Percentiles rank a stretch among this genome's conserved stretches.
phyloP scores from a whole-genome alignment of 1,140 invertebrate genomes.

The Drosophila rhopaloa region DNA sequence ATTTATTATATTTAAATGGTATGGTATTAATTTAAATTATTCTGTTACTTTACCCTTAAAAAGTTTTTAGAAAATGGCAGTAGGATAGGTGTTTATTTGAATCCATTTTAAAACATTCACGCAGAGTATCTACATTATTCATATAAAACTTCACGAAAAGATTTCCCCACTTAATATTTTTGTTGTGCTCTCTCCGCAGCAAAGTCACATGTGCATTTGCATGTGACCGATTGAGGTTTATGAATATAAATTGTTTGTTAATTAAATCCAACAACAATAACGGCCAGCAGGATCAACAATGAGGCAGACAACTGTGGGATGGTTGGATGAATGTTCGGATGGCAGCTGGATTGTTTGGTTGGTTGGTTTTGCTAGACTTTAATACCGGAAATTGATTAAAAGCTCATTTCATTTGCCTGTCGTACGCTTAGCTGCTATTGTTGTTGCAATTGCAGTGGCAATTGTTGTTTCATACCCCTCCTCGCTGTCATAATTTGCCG shows the following conservation, averaged over 20 bases:
- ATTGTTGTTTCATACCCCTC: constrained; percentile 41
- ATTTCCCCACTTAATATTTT: constrained; percentile 32
- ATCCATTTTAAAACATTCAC: not conserved
- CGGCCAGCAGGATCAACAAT: constrained; percentile 38
- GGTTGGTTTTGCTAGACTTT: constrained; percentile 63
- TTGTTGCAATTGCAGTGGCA: constrained; percentile 10
- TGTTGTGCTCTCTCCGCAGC: constrained; percentile 22
- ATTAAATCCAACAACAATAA: constrained; percentile 76
- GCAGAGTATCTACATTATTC: constrained; percentile 4
- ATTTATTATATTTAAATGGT: too few species aligned
- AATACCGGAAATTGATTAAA: constrained; percentile 83
- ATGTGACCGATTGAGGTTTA: constrained; percentile 82
- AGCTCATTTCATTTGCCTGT: constrained; percentile 75
- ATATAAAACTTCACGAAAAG: not conserved
- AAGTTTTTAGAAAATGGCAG: too few species aligned
- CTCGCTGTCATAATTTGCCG: constrained; percentile 73
- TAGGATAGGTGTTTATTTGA: not conserved
- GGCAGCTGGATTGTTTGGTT: constrained; percentile 20
- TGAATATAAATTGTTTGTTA: constrained; percentile 84
- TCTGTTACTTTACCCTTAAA: too few species aligned
- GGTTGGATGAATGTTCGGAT: constrained; percentile 25
- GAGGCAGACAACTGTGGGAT: constrained; percentile 50
- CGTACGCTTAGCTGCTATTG: constrained; percentile 25
- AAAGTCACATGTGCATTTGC: constrained; percentile 68
- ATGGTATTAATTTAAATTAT: too few species aligned